phyloP scores from a whole-genome alignment of 2,113 vertebrate genomes.

The Eulemur macaco region DNA sequence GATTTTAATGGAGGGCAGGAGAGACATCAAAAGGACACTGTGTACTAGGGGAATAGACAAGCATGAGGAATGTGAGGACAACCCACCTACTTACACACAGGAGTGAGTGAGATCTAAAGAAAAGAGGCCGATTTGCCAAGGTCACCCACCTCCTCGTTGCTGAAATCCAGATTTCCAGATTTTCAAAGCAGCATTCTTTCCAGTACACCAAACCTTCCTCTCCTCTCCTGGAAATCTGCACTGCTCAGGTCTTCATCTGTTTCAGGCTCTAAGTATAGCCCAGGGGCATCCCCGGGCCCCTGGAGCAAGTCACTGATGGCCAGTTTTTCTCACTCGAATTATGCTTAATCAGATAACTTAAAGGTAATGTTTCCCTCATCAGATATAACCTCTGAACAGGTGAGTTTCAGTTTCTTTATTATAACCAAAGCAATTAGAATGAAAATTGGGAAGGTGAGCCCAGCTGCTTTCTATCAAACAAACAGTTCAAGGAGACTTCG shows the following conservation, averaged over 20 bases:
- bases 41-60: background rate
- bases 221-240: background rate
- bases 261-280: background rate
- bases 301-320: slow-evolving; percentile 33
- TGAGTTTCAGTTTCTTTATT: slow-evolving; percentile 65
- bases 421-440: slow-evolving; percentile 37
- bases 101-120: background rate
- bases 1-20: background rate
- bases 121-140: background rate
- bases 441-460: slow-evolving; percentile 11
- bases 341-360: slow-evolving; percentile 58
- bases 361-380: slow-evolving; percentile 64
- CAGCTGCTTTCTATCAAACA: slow-evolving; percentile 7
- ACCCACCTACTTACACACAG: background rate
- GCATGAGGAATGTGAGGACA: background rate
- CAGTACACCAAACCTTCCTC: background rate
- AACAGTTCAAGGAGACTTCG: slow-evolving; percentile 23
- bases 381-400: slow-evolving; percentile 36
- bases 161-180: slow-evolving; percentile 33
- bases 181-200: background rate
- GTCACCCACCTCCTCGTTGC: background rate
- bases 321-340: slow-evolving; percentile 58
- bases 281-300: background rate
- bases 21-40: background rate
- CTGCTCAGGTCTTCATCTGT: background rate